Base-by-base conservation (phyloP, 2,797 vertebrate species). In the Euphonia xanthogaster region DNA sequence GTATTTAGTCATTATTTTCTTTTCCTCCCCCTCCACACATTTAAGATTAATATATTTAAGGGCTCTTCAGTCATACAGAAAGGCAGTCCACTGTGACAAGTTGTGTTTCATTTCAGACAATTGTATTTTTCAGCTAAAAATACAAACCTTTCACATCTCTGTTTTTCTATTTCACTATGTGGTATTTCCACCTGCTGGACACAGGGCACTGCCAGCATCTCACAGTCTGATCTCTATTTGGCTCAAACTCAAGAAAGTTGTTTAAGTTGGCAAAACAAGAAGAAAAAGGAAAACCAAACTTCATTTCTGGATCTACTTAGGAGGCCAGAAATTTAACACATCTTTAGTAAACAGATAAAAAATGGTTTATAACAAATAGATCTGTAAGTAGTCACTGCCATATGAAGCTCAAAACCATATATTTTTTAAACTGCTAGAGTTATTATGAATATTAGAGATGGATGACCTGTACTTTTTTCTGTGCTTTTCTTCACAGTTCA, bases 111-210 rank as follows among this genome's bases (percentile, higher is more conserved):
- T 93, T 92, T 88, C 45, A 67, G 55, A 30, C 8, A 19, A 24
- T 42, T 58, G 21, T 21, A 48, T 37, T 60, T 95, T 86, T 84
- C 10, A 82, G 31, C 15, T 67, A 67, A 78, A 95, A 72, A 16
- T 55, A 67, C 3, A 13, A 42, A 35, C n/a, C 10, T 70, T 81
- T 86, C 67, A 31, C 44, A 78, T 35, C 24, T 84, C 15, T 62
- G 3, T 37, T 94, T 92, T 94, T 37, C 12, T 9, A 6, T 83
- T 94, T 74, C 30, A 51, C 17, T 77, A 21, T 80, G 42, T 40
- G 48, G 12, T 62, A 74, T 95, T 94, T 95, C 28, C 58, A 96
- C 68, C 81, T 93, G 65, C 65, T 76, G 65, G 50, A 95, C 63
- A 53, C 27, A 85, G 39, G 44, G 9, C 58, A 88, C 31, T 79